Evolutionary conservation across 92 coral and sea anemone species (phyloP).

Genomic region (Pocillopora grandis): DNA sequence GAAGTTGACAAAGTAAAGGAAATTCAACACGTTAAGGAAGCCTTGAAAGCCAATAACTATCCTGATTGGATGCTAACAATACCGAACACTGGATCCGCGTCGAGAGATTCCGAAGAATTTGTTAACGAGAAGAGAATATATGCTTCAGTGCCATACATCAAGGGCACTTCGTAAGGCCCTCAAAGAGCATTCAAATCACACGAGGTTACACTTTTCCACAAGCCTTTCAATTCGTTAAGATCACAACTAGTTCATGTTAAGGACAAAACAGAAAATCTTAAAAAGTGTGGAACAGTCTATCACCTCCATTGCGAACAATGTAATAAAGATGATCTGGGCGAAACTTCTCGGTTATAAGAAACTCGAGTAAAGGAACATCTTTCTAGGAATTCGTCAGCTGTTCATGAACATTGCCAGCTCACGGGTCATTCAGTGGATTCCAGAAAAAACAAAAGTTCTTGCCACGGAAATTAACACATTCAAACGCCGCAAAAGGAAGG

Average conservation of each 20-base stretch:
- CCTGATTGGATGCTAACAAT: constrained; percentile 42
- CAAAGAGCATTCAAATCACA: constrained; percentile 42
- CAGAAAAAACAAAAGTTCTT: constrained; percentile 7
- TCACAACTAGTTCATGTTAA: constrained; percentile 23
- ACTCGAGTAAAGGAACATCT: constrained; percentile 33
- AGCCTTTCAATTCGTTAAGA: constrained; percentile 38
- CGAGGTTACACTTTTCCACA: constrained; percentile 21
- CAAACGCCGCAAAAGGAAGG: constrained; percentile 1
- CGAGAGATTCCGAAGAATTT: constrained; percentile 36
- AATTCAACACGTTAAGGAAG: constrained; percentile 43
- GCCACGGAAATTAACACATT: neutral
- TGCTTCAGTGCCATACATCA: constrained; percentile 39
- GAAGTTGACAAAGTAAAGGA: neutral
- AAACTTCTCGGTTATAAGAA: constrained; percentile 32
- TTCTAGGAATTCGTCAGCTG: constrained; percentile 26
- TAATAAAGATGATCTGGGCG: constrained; percentile 31
- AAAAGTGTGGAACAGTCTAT: constrained; percentile 39
- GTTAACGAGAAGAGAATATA: constrained; percentile 29
- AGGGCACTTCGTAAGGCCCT: constrained; percentile 33
- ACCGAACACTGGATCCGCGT: constrained; percentile 36
- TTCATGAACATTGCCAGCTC: constrained; percentile 22
- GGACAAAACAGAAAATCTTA: constrained; percentile 16
- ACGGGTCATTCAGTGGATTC: neutral
- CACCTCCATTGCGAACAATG: constrained; percentile 28
- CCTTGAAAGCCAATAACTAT: constrained; percentile 41